Conservation (phyloP, 2,888 invertebrate genomes). For the Amiota mariae region DNA sequence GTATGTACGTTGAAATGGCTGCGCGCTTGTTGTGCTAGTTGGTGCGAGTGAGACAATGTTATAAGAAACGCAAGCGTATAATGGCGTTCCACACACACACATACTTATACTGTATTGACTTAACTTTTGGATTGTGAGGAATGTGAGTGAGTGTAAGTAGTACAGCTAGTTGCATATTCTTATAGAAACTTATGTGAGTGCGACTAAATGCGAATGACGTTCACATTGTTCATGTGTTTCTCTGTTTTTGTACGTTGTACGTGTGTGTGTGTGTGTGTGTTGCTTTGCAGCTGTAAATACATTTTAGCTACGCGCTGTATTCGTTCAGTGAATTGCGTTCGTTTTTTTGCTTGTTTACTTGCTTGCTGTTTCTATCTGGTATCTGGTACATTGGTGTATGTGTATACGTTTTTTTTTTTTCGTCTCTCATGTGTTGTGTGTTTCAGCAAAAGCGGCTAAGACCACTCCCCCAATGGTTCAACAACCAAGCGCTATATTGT, state of each 20-base stretch:
- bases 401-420: background rate
- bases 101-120: background rate
- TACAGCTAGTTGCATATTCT: background rate
- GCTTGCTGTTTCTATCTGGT: background rate
- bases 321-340: conserved; percentile 2
- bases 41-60: background rate
- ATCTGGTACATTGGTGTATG: background rate
- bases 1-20: background rate
- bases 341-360: conserved; percentile 2
- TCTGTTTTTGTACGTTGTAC: background rate
- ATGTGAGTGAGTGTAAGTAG: background rate
- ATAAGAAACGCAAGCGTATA: background rate
- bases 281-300: conserved; percentile 21
- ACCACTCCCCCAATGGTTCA: conserved; percentile 27
- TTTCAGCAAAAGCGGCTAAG: background rate
- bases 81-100: background rate
- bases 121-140: background rate
- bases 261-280: background rate
- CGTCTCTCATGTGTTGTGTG: background rate
- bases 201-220: background rate
- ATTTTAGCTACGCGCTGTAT: conserved; percentile 10
- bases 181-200: background rate
- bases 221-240: no score
- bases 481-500: conserved; percentile 8
- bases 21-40: conserved; percentile 11